Evolutionary conservation across 35 echinoderm and acorn worm genomes (phyloP), one percentile per base, ranked within the genome.

Genomic region (Apostichopus japonicus): DNA sequence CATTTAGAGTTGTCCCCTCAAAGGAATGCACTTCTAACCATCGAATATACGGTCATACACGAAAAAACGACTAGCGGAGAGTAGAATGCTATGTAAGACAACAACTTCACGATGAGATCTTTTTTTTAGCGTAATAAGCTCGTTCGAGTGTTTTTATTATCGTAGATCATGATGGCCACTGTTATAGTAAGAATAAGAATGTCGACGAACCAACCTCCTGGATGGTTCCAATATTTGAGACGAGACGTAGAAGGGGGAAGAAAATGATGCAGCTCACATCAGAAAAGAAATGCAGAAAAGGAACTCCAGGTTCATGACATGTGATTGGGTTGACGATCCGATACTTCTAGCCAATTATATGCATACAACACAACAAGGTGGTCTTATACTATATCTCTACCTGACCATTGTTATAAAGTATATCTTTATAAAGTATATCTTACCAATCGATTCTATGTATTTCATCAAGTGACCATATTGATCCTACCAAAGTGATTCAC

Each of bases 211-310:
- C 78, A 80, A 23, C 78, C 53, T 5, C 78, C 24, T 0, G 78
- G 78, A 80, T 80, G 78, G 17, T 80, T 80, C 24, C 78, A 80
- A 80, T 80, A 17, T 54, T 80, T 80, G 7, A 80, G 53, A 51
- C 78, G n/a, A n/a, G n/a, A n/a, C n/a, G n/a, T n/a, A n/a, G n/a
- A 33, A 1, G 2, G 27, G 27, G 27, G 27, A 33, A 33, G 27
- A 33, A 33, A 33, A 33, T 33, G 27, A 33, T 33, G 27, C 27
- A 33, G 27, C 1, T 33, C 2, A 33, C 27, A 33, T 33, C 27
- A 33, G 1, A 33, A 33, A 33, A 33, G 27, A 33, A 33, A 33
- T 33, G 27, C 27, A 33, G 27, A 33, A 33, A 33, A 33, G 27
- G 27, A 33, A 33, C 27, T 33, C 27, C 27, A 33, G 2, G 27